Evolutionary conservation across 2,113 vertebrate genomes (phyloP), one percentile per base, ranked within the genome.

Genomic region (Himantopus leucocephalus): DNA sequence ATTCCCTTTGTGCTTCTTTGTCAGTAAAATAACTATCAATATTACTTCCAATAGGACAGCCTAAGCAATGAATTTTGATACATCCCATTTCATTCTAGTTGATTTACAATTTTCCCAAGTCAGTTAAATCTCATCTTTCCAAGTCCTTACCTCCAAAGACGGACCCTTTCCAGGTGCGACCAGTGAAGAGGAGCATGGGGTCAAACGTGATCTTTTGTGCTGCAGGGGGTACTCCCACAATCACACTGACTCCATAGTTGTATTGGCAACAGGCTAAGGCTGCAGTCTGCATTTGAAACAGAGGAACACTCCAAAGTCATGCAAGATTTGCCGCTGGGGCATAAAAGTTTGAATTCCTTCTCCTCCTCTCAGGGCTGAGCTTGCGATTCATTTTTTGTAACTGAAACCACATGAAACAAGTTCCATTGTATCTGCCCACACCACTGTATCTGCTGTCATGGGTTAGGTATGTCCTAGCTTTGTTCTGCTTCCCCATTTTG

Each of bases 91-190:
- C 10, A 55, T 68, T 85, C 58, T 21, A 32, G 26, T 11, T 35
- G 18, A 43, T 17, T 71, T 32, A n/a, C 32, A 73, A 30, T 20
- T 47, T 88, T 82, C 41, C 27, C 53, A 71, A 72, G 67, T 17
- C 45, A 62, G 53, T 34, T 83, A 39, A 92, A 85, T n/a, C 34
- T 22, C 29, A 35, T 48, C 27, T 75, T 76, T 85, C 20, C 29
- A 79, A 66, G 50, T 30, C n/a, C 87, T 97, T 89, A 99, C 99
- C 98, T 97, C 99, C 99, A 98, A 99, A 99, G 71, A 98, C 35
- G 0, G 97, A 98, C 21, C 99, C 98, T 91, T 98, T 99, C 96
- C 99, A 96, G 3, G 93, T 98, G 29, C 98, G 97, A 26, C 99
- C 99, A 85, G 96, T 93, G 75, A 99, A 97, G 68, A 99, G 79